Conservation (phyloP, 2,797 vertebrate species). For the Pipistrellus kuhlii region DNA sequence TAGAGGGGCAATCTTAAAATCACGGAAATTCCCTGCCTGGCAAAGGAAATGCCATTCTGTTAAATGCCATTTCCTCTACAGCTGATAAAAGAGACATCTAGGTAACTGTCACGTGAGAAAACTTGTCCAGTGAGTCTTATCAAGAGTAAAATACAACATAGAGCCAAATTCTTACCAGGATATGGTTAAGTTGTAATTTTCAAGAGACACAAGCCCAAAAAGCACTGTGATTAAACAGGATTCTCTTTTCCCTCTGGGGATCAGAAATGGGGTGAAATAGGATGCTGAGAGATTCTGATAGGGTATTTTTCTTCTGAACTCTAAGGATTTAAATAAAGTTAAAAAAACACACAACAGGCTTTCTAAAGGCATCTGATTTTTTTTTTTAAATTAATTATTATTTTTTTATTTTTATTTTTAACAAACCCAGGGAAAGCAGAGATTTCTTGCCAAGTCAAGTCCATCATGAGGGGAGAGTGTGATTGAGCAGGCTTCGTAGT, state of each 20-base stretch:
- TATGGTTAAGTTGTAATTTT: neutral
- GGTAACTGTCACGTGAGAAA: neutral
- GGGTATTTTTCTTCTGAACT: neutral
- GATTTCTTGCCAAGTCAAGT: constrained; percentile 39
- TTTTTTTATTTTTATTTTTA: neutral
- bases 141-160: neutral
- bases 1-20: neutral
- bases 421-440: constrained; percentile 55
- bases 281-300: neutral
- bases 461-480: constrained; percentile 57
- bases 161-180: neutral
- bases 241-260: neutral
- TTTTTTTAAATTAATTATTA: neutral
- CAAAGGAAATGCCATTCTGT: neutral
- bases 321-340: constrained; percentile 10
- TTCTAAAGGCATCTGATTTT: constrained; percentile 52
- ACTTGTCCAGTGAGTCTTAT: neutral
- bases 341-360: constrained; percentile 21
- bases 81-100: neutral
- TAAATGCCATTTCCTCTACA: neutral
- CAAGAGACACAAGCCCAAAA: neutral
- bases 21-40: neutral
- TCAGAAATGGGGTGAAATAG: neutral
- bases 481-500: constrained; percentile 75
- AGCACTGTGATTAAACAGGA: neutral